Evolutionary conservation across 2,113 vertebrate species (phyloP).

Genomic region (Callocephalon fimbriatum): DNA sequence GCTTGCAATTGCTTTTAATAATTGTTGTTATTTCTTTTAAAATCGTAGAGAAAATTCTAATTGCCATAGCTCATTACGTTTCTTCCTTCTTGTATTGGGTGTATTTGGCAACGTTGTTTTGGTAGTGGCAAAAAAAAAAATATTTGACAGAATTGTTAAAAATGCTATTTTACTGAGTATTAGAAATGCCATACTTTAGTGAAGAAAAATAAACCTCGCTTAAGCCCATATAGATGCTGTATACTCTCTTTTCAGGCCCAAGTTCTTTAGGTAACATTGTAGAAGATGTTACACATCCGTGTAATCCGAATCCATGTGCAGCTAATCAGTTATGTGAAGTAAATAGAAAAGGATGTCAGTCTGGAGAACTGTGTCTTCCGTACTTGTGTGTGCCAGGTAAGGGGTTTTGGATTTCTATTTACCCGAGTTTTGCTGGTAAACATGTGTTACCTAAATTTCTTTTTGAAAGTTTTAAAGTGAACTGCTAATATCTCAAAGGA

Average conservation of each 20-base stretch:
- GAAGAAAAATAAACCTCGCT: background rate
- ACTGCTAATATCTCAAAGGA: background rate
- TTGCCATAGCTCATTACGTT: background rate
- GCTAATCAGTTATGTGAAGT: constrained; percentile 94
- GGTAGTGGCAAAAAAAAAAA: background rate
- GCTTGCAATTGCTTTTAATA: background rate
- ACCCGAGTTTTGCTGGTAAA: background rate
- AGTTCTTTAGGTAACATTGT: constrained; percentile 86
- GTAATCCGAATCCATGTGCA: constrained; percentile 96
- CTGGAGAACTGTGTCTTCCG: constrained; percentile 88
- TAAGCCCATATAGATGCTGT: background rate
- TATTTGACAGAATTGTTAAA: background rate
- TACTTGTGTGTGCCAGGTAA: constrained; percentile 92
- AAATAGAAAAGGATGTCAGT: constrained; percentile 90
- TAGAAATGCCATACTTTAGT: background rate
- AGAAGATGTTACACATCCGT: constrained; percentile 95
- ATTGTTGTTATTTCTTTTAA: background rate
- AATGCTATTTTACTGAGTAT: background rate
- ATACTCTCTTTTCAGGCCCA: constrained; percentile 78
- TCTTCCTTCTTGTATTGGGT: background rate
- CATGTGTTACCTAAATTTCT: background rate
- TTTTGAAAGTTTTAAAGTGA: background rate
- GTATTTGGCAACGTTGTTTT: background rate
- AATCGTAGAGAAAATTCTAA: background rate
- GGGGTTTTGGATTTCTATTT: background rate